Percentiles rank a stretch among this genome's conserved stretches.
Conservation (phyloP, 92 coral and sea anemone genomes). For the Actinernus sp. region DNA sequence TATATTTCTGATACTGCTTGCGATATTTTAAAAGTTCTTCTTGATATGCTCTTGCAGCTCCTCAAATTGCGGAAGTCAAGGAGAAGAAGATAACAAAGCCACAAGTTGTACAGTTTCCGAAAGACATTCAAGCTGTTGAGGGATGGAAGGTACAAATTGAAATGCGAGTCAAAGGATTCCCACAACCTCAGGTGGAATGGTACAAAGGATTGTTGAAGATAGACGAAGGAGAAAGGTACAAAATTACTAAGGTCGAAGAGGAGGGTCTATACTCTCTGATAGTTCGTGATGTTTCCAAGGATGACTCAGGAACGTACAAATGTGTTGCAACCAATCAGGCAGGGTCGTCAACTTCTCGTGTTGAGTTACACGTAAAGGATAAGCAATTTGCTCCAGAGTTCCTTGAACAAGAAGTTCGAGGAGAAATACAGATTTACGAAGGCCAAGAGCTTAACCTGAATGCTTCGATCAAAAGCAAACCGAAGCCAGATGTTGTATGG, state of each 20-base stretch:
- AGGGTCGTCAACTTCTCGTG: slow-evolving; percentile 81
- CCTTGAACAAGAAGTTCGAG: slow-evolving; percentile 75
- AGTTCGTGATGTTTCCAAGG: slow-evolving; percentile 77
- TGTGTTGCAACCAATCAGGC: slow-evolving; percentile 83
- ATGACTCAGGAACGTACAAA: slow-evolving; percentile 82
- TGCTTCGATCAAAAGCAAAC: slow-evolving; percentile 68
- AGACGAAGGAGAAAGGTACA: slow-evolving; percentile 82
- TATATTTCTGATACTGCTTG: no score
- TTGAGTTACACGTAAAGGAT: slow-evolving; percentile 75
- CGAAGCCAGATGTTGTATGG: slow-evolving; percentile 83
- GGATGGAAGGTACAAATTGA: slow-evolving; percentile 85
- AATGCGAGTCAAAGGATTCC: slow-evolving; percentile 77
- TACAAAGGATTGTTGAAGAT: slow-evolving; percentile 69
- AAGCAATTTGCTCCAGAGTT: slow-evolving; percentile 74
- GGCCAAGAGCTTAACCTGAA: slow-evolving; percentile 84
- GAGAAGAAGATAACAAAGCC: slow-evolving; percentile 73
- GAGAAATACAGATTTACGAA: slow-evolving; percentile 65
- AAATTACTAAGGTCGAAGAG: slow-evolving; percentile 75
- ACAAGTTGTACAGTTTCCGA: slow-evolving; percentile 65
- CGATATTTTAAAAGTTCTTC: no score
- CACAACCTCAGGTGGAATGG: slow-evolving; percentile 94
- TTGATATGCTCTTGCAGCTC: no score
- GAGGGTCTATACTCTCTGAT: slow-evolving; percentile 89
- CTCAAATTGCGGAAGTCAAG: background rate
- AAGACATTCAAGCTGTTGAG: slow-evolving; percentile 76